Base-by-base conservation (phyloP, 1,140 invertebrate species). In the Trypoxylus dichotomus region DNA sequence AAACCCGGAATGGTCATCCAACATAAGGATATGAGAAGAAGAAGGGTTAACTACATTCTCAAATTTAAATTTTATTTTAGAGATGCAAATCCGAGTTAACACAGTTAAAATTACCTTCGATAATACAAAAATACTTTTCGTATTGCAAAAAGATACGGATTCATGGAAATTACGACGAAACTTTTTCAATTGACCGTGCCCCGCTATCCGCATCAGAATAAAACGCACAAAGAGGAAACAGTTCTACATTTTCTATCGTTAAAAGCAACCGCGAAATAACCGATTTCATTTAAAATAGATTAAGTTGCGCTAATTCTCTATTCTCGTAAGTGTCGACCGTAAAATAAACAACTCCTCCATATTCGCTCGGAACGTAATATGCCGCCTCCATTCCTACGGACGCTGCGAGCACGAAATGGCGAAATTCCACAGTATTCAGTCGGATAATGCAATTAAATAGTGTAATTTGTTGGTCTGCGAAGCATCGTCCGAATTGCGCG, bases 391-490 rank as follows among this genome's bases (percentile, higher is more conserved):
- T 21, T 3, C 11, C 2, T 11, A 2, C 11, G 47, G 3, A 54
- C 7, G 19, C 11, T 54, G 19, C 47, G 19, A 21, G 11, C 3
- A 5, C 47, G 47, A 54, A 32, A 32, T 54, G 19, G 47, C 13
- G 47, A 54, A 54, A 21, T 15, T 54, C 13, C 47, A 21, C 47
- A 3, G 13, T 13, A 54, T 54, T 54, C 47, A 21, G 47, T 54
- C 47, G 47, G 47, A 54, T 54, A 54, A 54, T 54, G 47, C 47
- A 54, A 54, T 54, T 54, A 54, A 54, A 54, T 54, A 54, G 47
- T 54, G 47, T 54, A 54, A 54, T 54, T 54, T 54, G 47, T 13
- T 54, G 19, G 47, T 21, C 13, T 2, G 47, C 2, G 11, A 54
- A 7, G 7, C 32, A 7, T 7, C 32, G 32, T 7, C 32, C 7